Percentiles rank a stretch among this genome's conserved stretches.
Evolutionary conservation across 2,888 invertebrate genomes (phyloP).

Genomic region (Lochmaea capreae): DNA sequence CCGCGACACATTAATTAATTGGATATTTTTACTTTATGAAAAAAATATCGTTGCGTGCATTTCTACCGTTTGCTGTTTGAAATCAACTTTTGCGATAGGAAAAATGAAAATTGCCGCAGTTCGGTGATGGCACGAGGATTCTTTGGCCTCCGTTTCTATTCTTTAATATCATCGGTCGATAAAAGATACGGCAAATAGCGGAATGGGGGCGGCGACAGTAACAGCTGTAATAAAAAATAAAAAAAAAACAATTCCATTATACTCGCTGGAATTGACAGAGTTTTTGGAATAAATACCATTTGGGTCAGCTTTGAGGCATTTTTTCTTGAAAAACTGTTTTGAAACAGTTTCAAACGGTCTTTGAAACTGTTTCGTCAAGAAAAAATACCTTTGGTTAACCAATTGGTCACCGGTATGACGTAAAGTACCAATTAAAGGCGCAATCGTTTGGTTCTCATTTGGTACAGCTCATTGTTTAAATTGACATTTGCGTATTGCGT

Average conservation of each 20-base stretch:
- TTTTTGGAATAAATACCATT: too few species aligned
- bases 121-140: conserved; percentile 44
- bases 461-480: too few species aligned
- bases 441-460: too few species aligned
- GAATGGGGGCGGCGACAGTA: background rate
- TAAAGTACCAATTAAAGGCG: too few species aligned
- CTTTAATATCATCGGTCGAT: conserved; percentile 44
- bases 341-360: too few species aligned
- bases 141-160: conserved; percentile 28
- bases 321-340: too few species aligned
- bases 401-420: too few species aligned
- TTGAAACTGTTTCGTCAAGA: too few species aligned
- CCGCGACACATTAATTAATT: conserved; percentile 6
- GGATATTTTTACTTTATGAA: background rate
- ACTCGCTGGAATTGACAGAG: too few species aligned
- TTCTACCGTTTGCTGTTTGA: background rate
- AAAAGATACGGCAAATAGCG: conserved; percentile 16
- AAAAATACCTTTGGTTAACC: too few species aligned
- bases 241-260: background rate
- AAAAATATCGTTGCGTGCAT: conserved; percentile 12
- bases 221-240: background rate
- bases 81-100: conserved; percentile 11
- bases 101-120: conserved; percentile 29
- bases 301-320: too few species aligned
- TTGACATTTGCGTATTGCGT: too few species aligned